These are phyloP conservation scores for Peucedramus taeniatus DNA, from an alignment of 2,113 vertebrate genomes.

Conservation along the genomic window DNA sequence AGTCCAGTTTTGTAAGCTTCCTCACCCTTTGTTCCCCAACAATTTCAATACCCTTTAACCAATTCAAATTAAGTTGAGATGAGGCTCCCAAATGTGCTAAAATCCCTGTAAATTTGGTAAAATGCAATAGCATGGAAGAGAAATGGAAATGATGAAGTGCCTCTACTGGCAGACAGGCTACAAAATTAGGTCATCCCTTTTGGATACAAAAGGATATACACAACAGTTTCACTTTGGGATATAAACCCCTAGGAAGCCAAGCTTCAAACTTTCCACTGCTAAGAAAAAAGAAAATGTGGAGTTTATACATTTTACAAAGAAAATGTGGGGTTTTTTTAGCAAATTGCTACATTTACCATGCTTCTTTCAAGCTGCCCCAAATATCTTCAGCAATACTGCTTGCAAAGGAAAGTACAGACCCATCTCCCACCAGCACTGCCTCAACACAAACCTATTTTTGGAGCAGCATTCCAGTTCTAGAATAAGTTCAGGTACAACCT, in stretches of 20 bases:
- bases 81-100: background rate
- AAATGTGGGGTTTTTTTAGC: accelerated
- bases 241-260: background rate
- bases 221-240: background rate
- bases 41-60: background rate
- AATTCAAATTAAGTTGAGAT: background rate
- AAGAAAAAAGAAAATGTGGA: background rate
- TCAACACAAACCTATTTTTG: background rate
- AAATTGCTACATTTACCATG: background rate
- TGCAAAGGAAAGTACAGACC: background rate
- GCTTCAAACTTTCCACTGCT: background rate
- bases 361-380: background rate
- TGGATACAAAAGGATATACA: background rate
- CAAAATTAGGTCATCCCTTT: background rate
- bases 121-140: background rate
- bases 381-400: background rate
- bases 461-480: accelerated
- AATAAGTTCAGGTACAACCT: background rate
- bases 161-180: background rate
- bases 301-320: background rate
- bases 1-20: background rate
- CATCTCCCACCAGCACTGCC: background rate
- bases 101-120: background rate
- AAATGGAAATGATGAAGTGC: background rate
- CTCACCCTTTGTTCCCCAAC: background rate